phyloP scores from a whole-genome alignment of 2,113 vertebrate genomes.

The Scalopus aquaticus region DNA sequence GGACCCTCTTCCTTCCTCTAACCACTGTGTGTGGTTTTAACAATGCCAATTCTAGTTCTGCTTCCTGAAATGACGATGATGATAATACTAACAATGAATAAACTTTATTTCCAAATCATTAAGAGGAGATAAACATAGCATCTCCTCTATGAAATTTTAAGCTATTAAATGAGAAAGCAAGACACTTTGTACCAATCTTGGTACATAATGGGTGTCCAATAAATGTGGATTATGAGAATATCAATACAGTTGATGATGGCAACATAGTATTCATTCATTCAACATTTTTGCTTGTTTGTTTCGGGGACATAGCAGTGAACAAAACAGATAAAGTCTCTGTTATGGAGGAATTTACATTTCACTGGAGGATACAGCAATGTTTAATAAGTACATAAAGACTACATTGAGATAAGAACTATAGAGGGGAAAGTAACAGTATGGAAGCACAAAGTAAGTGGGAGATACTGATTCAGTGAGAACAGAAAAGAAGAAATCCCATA shows the following conservation, averaged over 20 bases:
- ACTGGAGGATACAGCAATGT: background rate
- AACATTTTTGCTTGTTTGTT: background rate
- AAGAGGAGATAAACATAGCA: background rate
- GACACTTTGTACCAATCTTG: background rate
- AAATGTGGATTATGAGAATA: background rate
- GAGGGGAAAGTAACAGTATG: background rate
- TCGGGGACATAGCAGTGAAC: background rate
- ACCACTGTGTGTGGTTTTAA: background rate
- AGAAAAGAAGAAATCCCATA: background rate
- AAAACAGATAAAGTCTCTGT: background rate
- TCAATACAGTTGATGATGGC: background rate
- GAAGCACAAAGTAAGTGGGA: background rate
- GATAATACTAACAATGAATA: accelerated
- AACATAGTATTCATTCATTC: background rate
- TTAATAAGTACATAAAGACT: background rate
- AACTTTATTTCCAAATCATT: background rate
- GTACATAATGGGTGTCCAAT: background rate
- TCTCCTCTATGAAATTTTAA: background rate
- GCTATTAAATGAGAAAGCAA: background rate
- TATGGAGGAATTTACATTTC: background rate
- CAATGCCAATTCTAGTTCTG: background rate
- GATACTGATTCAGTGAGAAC: background rate
- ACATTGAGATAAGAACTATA: background rate
- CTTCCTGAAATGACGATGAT: background rate
- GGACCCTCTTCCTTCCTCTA: background rate